Percentiles rank a stretch among this genome's conserved stretches.
These are phyloP conservation scores for Parnassius orleans DNA, from an alignment of 2,888 invertebrate species.

Conservation along the genomic window DNA sequence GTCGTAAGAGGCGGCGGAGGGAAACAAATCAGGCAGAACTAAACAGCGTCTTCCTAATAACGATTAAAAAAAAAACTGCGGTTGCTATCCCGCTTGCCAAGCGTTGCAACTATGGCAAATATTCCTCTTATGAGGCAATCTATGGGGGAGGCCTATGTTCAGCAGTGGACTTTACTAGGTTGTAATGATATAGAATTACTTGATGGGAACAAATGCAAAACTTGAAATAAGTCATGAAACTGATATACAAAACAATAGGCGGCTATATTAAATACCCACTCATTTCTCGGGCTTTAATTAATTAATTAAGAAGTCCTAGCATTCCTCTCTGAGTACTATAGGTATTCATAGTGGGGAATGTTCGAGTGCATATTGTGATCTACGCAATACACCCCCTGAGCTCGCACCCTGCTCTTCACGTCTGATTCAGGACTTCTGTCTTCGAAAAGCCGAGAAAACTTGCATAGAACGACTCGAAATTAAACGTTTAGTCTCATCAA, in stretches of 20 bases:
- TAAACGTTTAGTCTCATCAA: conserved; percentile 17
- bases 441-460: conserved; percentile 53
- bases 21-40: no score
- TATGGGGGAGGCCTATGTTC: no score
- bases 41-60: no score
- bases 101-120: no score
- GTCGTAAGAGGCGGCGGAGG: no score
- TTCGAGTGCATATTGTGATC: conserved; percentile 81
- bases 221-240: conserved; percentile 10
- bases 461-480: conserved; percentile 32
- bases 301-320: conserved; percentile 52
- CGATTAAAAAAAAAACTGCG: no score
- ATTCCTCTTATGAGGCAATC: no score
- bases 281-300: conserved; percentile 42
- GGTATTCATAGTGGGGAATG: conserved; percentile 70
- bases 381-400: conserved; percentile 52
- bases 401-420: conserved; percentile 63
- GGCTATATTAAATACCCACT: conserved; percentile 23
- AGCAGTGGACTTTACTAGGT: no score
- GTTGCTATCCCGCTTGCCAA: no score
- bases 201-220: conserved; percentile 1
- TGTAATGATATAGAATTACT: neutral
- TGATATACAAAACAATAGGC: conserved; percentile 18
- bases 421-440: conserved; percentile 68
- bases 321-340: conserved; percentile 55